phyloP scores from a whole-genome alignment of 2,797 vertebrate species.

The Periophthalmus magnuspinnatus region DNA sequence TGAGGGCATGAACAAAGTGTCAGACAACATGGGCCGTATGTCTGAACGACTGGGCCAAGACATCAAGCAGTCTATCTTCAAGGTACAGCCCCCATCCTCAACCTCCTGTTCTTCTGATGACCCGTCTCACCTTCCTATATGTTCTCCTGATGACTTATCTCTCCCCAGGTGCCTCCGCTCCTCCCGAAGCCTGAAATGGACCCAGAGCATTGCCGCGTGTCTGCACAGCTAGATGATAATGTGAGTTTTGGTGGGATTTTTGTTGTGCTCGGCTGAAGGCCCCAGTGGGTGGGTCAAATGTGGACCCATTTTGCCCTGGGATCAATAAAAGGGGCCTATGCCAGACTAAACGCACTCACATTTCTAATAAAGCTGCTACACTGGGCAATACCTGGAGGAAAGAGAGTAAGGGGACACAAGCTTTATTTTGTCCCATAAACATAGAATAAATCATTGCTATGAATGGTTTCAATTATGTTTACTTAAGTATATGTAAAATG shows the following conservation, averaged over 20 bases:
- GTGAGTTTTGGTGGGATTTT: constrained; percentile 68
- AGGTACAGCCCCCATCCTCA: constrained; percentile 75
- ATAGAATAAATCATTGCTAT: no score
- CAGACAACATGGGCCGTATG: constrained; percentile 99
- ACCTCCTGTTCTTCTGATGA: background rate
- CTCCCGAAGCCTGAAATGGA: constrained; percentile 91
- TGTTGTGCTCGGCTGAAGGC: background rate
- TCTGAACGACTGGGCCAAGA: constrained; percentile 96
- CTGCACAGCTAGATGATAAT: constrained; percentile 94
- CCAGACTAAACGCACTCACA: no score
- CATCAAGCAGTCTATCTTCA: constrained; percentile 95
- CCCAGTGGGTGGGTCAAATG: no score
- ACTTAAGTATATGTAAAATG: no score
- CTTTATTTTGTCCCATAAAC: no score
- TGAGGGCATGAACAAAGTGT: constrained; percentile 97
- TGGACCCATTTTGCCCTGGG: no score
- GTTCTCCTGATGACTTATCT: background rate
- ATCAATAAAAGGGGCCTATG: no score
- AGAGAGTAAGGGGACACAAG: no score
- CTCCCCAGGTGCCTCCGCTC: constrained; percentile 72
- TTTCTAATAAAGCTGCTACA: no score
- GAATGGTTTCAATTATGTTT: no score
- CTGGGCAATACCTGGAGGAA: no score
- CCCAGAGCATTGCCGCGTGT: constrained; percentile 93
- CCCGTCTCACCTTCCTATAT: background rate